Evolutionary conservation across 2,113 vertebrate species (phyloP).

Genomic region (Cnemophilus loriae): DNA sequence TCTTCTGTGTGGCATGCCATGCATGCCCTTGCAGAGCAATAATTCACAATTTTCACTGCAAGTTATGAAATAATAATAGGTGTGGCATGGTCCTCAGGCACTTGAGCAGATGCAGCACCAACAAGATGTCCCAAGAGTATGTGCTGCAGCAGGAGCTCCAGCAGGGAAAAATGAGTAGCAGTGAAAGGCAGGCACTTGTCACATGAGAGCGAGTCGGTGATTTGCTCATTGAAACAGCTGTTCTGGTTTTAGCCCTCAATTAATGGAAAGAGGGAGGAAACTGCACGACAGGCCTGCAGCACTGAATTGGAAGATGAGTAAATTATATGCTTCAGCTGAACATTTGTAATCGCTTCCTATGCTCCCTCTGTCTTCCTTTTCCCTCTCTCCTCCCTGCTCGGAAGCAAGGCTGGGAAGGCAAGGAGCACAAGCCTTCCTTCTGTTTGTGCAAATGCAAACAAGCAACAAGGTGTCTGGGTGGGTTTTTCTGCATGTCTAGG

Average conservation of each 20-base stretch:
- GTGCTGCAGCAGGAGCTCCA: not conserved
- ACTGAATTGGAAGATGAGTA: not conserved
- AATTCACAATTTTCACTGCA: not conserved
- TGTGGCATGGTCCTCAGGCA: not conserved
- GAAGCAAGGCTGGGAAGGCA: not conserved
- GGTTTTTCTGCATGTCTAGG: not conserved
- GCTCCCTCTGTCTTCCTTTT: not conserved
- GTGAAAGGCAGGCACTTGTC: not conserved
- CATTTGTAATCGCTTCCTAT: not conserved
- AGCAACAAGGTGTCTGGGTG: not conserved
- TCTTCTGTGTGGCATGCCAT: not conserved
- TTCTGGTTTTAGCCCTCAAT: not conserved
- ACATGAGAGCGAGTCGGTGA: not conserved
- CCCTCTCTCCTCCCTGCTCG: not conserved
- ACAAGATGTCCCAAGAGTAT: not conserved
- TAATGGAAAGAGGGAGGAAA: not conserved
- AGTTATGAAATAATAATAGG: not conserved
- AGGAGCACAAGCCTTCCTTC: not conserved
- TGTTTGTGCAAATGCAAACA: not conserved
- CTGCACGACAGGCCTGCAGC: not conserved
- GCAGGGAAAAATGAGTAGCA: not conserved
- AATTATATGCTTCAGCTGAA: not conserved
- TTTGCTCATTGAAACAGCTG: not conserved
- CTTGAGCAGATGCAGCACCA: not conserved
- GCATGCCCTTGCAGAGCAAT: fast-evolving